phyloP scores from a whole-genome alignment of 2,888 invertebrate genomes.

The Apocheima hispidaria region DNA sequence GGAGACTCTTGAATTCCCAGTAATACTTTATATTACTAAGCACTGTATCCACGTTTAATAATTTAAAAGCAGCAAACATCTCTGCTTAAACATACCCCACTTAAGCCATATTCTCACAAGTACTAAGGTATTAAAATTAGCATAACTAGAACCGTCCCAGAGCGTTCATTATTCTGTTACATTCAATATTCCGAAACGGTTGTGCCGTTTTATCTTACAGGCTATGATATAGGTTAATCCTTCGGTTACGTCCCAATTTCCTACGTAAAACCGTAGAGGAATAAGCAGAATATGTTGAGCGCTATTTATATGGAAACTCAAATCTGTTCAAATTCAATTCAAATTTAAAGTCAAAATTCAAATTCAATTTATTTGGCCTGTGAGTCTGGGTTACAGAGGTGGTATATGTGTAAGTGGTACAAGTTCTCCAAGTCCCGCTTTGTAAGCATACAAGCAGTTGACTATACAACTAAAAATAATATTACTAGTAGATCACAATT shows the following conservation, averaged over 20 bases:
- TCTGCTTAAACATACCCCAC: background rate
- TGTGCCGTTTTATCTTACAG: conserved; percentile 19
- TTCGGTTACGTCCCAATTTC: conserved; percentile 7
- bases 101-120: conserved; percentile 10
- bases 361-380: no score
- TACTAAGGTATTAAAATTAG: conserved; percentile 21
- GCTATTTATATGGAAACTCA: background rate
- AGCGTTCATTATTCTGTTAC: conserved; percentile 20
- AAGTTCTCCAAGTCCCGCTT: no score
- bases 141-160: conserved; percentile 17
- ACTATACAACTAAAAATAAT: no score
- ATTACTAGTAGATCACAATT: no score
- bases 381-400: no score
- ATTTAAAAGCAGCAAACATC: background rate
- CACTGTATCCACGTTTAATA: background rate
- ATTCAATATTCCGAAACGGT: conserved; percentile 23
- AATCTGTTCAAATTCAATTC: background rate
- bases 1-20: background rate
- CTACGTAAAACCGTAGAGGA: background rate
- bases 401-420: no score
- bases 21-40: background rate
- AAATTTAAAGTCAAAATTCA: no score
- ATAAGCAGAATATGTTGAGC: background rate
- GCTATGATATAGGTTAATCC: conserved; percentile 19
- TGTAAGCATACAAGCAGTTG: no score